phyloP scores from a whole-genome alignment of 1,140 invertebrate species.

The Neotoxoptera formosana region DNA sequence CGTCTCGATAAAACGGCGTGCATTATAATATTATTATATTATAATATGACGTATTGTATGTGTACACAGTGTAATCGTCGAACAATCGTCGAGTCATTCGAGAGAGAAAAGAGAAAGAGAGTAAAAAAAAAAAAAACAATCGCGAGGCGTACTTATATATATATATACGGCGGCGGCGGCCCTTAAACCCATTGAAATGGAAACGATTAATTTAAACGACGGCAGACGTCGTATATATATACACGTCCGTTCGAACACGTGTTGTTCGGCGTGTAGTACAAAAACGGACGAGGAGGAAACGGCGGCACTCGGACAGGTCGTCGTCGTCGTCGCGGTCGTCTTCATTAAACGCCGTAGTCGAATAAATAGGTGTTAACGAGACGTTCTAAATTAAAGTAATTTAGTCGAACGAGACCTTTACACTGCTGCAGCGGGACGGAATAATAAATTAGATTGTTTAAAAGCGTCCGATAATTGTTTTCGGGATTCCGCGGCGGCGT shows the following conservation, averaged over 20 bases:
- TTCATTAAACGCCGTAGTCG: neutral
- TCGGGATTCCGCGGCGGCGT: neutral
- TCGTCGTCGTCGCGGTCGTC: neutral
- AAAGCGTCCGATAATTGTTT: constrained; percentile 5
- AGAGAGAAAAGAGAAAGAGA: neutral
- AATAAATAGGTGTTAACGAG: constrained; percentile 5
- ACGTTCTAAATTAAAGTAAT: constrained; percentile 13
- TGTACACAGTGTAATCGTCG: neutral
- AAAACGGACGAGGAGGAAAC: constrained; percentile 1
- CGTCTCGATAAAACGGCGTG: neutral
- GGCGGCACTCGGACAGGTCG: neutral
- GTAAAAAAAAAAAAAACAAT: neutral
- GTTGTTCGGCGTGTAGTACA: neutral
- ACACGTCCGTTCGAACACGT: neutral
- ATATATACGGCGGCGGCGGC: no score
- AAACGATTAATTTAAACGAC: constrained; percentile 12
- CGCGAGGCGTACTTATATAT: neutral
- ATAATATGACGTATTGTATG: neutral
- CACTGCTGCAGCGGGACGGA: neutral
- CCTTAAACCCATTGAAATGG: neutral
- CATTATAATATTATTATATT: neutral
- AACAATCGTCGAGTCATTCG: neutral
- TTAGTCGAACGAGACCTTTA: neutral
- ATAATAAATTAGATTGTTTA: neutral
- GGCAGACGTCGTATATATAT: neutral